phyloP scores from a whole-genome alignment of 1,140 invertebrate genomes.

The Yoshiicerus persimilis region DNA sequence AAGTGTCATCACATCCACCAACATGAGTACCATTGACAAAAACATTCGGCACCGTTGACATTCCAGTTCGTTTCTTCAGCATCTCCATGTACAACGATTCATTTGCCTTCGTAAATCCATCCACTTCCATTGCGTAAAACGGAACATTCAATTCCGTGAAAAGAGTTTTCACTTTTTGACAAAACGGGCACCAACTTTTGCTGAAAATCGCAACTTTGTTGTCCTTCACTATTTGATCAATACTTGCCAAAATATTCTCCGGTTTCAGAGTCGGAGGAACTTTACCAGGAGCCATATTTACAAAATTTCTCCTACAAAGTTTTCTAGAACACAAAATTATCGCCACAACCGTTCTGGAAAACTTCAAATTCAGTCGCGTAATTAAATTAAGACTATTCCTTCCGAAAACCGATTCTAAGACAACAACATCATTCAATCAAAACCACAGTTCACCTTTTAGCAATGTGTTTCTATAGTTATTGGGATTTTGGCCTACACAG shows the following conservation, averaged over 20 bases:
- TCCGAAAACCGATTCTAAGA: not conserved
- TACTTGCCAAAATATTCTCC: not conserved
- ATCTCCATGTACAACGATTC: not conserved
- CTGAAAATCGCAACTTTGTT: conserved; percentile 61
- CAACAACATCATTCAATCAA: not conserved
- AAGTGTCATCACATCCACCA: conserved; percentile 55
- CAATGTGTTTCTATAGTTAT: no score
- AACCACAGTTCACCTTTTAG: no score
- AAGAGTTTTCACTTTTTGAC: conserved; percentile 52
- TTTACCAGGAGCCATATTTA: no score
- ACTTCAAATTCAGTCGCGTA: no score
- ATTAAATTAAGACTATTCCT: no score
- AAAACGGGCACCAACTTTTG: conserved; percentile 61
- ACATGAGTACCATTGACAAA: conserved; percentile 63
- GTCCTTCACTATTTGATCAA: conserved; percentile 53
- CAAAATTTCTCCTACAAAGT: no score
- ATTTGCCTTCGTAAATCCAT: not conserved
- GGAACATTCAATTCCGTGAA: no score
- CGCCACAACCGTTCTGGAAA: no score
- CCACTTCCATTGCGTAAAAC: no score
- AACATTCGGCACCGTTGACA: conserved; percentile 61
- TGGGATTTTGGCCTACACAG: no score
- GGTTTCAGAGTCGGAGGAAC: no score
- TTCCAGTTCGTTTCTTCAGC: not conserved
- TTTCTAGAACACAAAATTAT: no score